phyloP scores from a whole-genome alignment of 2,888 invertebrate species.

The Drosophila gaucha region DNA sequence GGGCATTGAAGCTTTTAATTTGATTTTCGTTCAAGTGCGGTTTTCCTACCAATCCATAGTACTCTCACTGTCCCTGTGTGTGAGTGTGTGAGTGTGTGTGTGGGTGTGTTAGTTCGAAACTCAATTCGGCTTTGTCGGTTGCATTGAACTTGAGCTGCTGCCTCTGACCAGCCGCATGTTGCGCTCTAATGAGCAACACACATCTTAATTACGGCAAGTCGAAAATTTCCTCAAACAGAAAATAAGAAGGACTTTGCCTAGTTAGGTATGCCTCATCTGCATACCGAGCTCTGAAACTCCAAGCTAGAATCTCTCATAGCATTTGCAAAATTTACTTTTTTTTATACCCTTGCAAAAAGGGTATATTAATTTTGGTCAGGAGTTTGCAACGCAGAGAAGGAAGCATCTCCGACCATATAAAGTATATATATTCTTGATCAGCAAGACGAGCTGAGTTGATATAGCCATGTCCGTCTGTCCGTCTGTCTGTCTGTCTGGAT shows the following conservation, averaged over 20 bases:
- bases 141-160: constrained; percentile 38
- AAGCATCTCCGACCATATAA: too few species aligned
- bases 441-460: too few species aligned
- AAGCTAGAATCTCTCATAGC: neutral
- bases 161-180: constrained; percentile 25
- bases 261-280: too few species aligned
- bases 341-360: too few species aligned
- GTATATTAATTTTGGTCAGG: too few species aligned
- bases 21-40: constrained; percentile 82
- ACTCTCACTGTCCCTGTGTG: neutral
- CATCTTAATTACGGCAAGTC: constrained; percentile 52
- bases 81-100: neutral
- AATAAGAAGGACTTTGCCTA: neutral
- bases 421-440: too few species aligned
- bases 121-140: constrained; percentile 48
- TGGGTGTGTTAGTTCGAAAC: constrained; percentile 38
- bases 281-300: too few species aligned
- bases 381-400: too few species aligned
- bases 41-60: constrained; percentile 49
- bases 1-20: constrained; percentile 79
- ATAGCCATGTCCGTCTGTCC: too few species aligned
- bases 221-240: constrained; percentile 4
- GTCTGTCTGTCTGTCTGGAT: too few species aligned
- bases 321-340: too few species aligned
- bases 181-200: constrained; percentile 56